Percentiles rank a stretch among this genome's conserved stretches.
Evolutionary conservation across 2,888 invertebrate species (phyloP).

Genomic region (Tillus elongatus): DNA sequence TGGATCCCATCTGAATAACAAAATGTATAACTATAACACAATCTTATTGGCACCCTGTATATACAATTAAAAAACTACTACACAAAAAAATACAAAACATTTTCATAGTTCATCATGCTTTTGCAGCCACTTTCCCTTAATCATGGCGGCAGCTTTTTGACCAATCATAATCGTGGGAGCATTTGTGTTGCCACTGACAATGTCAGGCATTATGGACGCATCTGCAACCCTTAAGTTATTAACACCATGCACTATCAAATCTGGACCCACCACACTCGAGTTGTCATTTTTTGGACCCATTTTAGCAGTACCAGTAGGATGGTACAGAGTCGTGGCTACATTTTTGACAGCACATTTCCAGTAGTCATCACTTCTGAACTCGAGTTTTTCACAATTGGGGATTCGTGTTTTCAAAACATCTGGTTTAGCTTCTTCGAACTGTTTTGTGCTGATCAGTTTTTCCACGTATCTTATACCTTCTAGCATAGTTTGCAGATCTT

Average conservation of each 20-base stretch:
- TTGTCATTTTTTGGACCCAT: slow-evolving; percentile 57
- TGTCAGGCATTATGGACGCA: slow-evolving; percentile 73
- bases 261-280: slow-evolving; percentile 60
- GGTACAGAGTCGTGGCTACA: slow-evolving; percentile 28
- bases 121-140: slow-evolving; percentile 33
- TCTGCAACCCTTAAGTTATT: slow-evolving; percentile 62
- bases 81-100: not conserved
- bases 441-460: slow-evolving; percentile 38
- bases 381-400: slow-evolving; percentile 42
- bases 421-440: slow-evolving; percentile 38
- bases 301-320: slow-evolving; percentile 45
- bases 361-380: slow-evolving; percentile 42
- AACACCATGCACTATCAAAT: slow-evolving; percentile 59
- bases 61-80: no score
- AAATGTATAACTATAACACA: no score
- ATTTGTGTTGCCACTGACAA: slow-evolving; percentile 51
- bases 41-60: no score
- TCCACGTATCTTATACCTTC: slow-evolving; percentile 42
- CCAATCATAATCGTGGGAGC: slow-evolving; percentile 43
- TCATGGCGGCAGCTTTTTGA: slow-evolving; percentile 44
- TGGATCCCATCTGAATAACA: no score
- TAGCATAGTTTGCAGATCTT: slow-evolving; percentile 47
- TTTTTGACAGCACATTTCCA: slow-evolving; percentile 43
- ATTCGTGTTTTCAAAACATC: slow-evolving; percentile 35
- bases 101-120: slow-evolving; percentile 31